Base-by-base conservation (phyloP, 2,888 invertebrate genomes). In the Melanophora roralis region DNA sequence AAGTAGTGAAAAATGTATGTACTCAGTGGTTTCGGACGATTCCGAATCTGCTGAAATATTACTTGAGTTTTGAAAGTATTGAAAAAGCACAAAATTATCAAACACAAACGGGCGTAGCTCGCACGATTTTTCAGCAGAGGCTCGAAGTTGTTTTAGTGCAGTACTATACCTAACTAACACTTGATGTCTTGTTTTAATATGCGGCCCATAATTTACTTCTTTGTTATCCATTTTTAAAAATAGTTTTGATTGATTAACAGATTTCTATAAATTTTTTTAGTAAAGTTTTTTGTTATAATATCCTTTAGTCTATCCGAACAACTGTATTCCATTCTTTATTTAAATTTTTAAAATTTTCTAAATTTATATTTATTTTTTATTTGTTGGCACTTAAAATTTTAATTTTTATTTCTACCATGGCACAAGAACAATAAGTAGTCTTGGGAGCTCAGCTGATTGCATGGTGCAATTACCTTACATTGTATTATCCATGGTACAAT, bases 21-120 rank as follows among this genome's bases (percentile, higher is more conserved):
- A 60, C 3, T 47, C 89, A 86, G 78, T 92, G 83, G 75, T 49
- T n/a, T 81, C 53, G 27, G 51, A 21, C 1, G 65, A 49, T 1
- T 51, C 57, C n/a, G 34, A 9, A 5, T 62, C 67, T 19, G 40
- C 19, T 5, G 40, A 40, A 40, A 27, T 45, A 38, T 21, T 72
- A 53, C 78, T 84, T 19, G 83, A 83, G 78, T 90, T 88, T 36
- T 88, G 85, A 84, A 93, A 92, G 82, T 92, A 92, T 82, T 92
- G 90, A 83, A 91, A 88, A 81, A 93, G 93, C 53, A 89, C 85
- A 82, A 94, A 90, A 87, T 91, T 88, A 82, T 92, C 91, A 81
- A 95, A 93, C 86, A 94, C 93, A 40, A 91, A 89, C 78, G 94
- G 93, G 43, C 90, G 91, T 82, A 95, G 89, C 62, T 93, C 92